Percentiles rank a stretch among this genome's conserved stretches.
phyloP scores from a whole-genome alignment of 2,113 vertebrate species.

The Pavo muticus region DNA sequence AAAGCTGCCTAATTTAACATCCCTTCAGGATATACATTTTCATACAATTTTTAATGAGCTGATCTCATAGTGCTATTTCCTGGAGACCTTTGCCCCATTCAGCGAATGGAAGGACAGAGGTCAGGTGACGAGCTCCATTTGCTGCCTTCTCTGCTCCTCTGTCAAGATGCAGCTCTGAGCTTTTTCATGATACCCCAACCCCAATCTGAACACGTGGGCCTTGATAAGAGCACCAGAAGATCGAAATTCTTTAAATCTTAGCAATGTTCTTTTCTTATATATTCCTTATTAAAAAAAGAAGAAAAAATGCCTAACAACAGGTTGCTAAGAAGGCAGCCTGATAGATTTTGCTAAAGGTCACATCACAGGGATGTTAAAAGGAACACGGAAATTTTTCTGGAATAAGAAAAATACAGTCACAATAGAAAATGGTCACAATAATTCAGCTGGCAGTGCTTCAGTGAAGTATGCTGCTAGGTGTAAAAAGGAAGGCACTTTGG shows the following conservation, averaged over 20 bases:
- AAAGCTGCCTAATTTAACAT: slow-evolving; percentile 58
- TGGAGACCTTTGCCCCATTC: slow-evolving; percentile 43
- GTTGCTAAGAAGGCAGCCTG: background rate
- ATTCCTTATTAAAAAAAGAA: background rate
- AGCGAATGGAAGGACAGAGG: slow-evolving; percentile 28
- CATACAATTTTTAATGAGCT: slow-evolving; percentile 60
- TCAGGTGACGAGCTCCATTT: background rate
- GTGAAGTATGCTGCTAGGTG: background rate
- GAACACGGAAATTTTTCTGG: background rate
- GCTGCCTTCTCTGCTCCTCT: background rate
- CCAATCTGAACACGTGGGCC: accelerated
- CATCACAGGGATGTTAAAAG: background rate
- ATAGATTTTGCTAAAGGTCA: background rate
- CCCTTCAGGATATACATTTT: slow-evolving; percentile 55
- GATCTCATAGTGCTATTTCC: slow-evolving; percentile 30
- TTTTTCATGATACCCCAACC: background rate
- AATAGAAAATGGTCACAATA: background rate
- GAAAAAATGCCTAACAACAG: background rate
- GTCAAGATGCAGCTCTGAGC: background rate
- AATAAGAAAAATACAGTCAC: background rate
- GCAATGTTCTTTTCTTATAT: accelerated
- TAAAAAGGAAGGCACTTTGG: background rate
- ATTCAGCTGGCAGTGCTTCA: background rate
- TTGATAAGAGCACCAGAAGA: background rate
- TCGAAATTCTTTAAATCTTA: background rate